phyloP scores from a whole-genome alignment of 1,140 invertebrate species.

The Heliothis subflexa region DNA sequence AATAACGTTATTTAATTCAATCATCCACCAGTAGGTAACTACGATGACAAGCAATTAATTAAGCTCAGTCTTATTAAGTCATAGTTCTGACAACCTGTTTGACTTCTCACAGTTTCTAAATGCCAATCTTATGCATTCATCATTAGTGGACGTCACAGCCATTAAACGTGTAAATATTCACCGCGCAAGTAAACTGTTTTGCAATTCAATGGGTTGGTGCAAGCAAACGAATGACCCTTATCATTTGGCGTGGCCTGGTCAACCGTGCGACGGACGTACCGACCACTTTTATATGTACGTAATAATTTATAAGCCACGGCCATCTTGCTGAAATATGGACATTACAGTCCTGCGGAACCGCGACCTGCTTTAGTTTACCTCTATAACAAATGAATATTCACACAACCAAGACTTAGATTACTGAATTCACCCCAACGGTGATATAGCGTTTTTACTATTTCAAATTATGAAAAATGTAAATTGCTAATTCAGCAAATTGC shows the following conservation, averaged over 20 bases:
- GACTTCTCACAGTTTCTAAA: conserved; percentile 63
- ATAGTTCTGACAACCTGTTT: conserved; percentile 55
- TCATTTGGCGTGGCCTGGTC: conserved; percentile 63
- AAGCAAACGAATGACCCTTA: conserved; percentile 75
- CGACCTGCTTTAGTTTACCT: conserved; percentile 15
- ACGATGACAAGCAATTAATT: background rate
- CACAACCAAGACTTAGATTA: conserved; percentile 1
- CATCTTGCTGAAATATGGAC: conserved; percentile 41
- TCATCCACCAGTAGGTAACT: background rate
- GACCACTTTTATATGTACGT: conserved; percentile 28
- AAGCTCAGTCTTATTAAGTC: background rate
- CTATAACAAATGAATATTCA: conserved; percentile 13
- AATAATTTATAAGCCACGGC: conserved; percentile 46
- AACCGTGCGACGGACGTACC: conserved; percentile 55
- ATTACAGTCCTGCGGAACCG: conserved; percentile 14
- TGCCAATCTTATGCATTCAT: conserved; percentile 64
- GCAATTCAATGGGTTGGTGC: conserved; percentile 73
- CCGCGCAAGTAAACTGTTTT: conserved; percentile 68
- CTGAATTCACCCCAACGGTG: background rate
- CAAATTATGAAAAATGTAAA: conserved; percentile 23
- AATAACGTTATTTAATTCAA: background rate
- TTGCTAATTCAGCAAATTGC: conserved; percentile 33
- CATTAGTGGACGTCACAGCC: conserved; percentile 64
- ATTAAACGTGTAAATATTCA: conserved; percentile 80
- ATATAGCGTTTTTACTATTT: conserved; percentile 11